Base-by-base conservation (phyloP, 2,888 invertebrate species). In the Aromia moschata region DNA sequence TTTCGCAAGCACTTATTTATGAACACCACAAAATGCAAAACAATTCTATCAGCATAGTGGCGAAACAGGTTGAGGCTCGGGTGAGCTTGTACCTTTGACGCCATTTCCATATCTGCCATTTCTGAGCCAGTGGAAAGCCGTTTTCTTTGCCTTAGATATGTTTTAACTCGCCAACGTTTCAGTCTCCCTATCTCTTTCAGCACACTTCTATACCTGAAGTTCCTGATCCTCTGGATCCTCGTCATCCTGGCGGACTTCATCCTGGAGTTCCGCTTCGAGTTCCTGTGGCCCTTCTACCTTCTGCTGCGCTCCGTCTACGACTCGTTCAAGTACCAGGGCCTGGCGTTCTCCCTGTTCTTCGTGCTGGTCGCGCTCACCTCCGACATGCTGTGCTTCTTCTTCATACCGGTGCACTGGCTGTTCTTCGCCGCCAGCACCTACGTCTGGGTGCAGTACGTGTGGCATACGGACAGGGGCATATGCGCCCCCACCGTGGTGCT, bases 271-370 rank as follows among this genome's bases (percentile, higher is more conserved):
- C 92, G 98, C 77, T 96, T 98, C 85, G 98, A 98, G 86, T 96
- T 97, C 84, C 87, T 98, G 79, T 98, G 97, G 96, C 98, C 98
- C 53, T 95, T 98, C 84, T 98, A 97, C 94, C 89, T 98, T 76
- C 88, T 98, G 77, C 85, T 97, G 72, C 89, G 96, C 83, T 95
- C 95, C 80, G 92, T 97, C 74, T 94, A 96, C 83, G 97, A 98
- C 84, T 96, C 97, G 71, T 97, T 94, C 83, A 96, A 95, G 85
- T 98, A 96, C 84, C 97, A 97, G 86, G 97, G 98, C 82, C 86
- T 97, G 87, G 96, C 96, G 80, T 98, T 98, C 84, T 96, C 97
- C 76, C 91, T 97, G 78, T 94, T 98, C 85, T 98, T 98, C 85
- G 93, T 98, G 79, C 96, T 95, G 84, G 93, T 98, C 81, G 96